phyloP scores from a whole-genome alignment of 2,888 invertebrate genomes.

The Drosophila mimica region DNA sequence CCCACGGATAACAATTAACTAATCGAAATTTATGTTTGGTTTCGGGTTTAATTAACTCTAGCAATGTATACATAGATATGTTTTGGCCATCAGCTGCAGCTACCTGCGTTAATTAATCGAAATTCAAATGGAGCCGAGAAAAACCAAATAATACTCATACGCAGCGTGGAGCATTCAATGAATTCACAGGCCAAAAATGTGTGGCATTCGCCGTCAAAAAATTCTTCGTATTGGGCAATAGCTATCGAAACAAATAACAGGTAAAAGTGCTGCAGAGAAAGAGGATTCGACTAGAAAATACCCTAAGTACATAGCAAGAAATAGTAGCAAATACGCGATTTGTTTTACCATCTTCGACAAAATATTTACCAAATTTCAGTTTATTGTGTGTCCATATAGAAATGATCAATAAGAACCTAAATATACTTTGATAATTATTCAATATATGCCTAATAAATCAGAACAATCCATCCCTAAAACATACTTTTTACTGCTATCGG shows the following conservation, averaged over 20 bases:
- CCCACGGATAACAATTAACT: not conserved
- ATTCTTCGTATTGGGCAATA: constrained; percentile 63
- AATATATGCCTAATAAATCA: too few relatives aligned
- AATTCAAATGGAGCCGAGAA: constrained; percentile 15
- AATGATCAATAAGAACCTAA: too few relatives aligned
- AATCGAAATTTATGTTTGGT: constrained; percentile 6
- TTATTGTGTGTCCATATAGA: too few relatives aligned
- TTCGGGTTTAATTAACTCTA: constrained; percentile 36
- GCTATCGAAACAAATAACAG: constrained; percentile 21
- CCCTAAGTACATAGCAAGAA: not conserved
- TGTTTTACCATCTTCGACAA: not conserved
- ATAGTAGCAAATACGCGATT: not conserved
- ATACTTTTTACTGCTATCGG: too few relatives aligned
- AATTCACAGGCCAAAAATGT: constrained; percentile 31
- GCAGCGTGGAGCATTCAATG: constrained; percentile 48
- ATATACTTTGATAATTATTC: too few relatives aligned
- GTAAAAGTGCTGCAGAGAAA: not conserved
- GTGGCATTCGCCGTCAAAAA: constrained; percentile 46
- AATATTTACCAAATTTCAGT: not conserved
- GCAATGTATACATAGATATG: not conserved
- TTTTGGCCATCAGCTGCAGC: constrained; percentile 13
- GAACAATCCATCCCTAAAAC: too few relatives aligned
- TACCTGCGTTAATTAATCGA: constrained; percentile 62
- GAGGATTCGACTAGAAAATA: not conserved
- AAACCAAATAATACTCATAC: constrained; percentile 51